Percentiles rank a stretch among this genome's conserved stretches.
Evolutionary conservation across 2,888 invertebrate genomes (phyloP).

Genomic region (Meganola albula): DNA sequence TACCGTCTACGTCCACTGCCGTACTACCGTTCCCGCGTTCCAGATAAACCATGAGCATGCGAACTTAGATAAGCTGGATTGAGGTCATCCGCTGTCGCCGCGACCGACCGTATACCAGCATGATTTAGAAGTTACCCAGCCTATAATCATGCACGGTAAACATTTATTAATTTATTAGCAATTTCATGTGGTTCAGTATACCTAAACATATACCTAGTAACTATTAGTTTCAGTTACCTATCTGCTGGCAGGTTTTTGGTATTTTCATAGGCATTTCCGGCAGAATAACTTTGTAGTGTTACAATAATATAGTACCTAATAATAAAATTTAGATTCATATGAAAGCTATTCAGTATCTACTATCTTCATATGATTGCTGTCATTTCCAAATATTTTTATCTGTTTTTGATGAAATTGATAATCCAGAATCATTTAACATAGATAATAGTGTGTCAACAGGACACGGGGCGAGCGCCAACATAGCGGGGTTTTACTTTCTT

Average conservation of each 20-base stretch:
- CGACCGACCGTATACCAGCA: conserved; percentile 2
- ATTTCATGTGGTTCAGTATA: no score
- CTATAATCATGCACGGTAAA: neutral
- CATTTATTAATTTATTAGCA: no score
- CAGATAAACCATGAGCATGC: conserved; percentile 52
- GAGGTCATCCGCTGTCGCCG: conserved; percentile 38
- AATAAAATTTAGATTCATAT: conserved; percentile 17
- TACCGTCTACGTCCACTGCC: conserved; percentile 48
- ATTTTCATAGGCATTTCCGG: no score
- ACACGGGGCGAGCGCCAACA: conserved; percentile 67
- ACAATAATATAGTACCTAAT: conserved; percentile 7
- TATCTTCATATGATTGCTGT: no score
- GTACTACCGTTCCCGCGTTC: conserved; percentile 70
- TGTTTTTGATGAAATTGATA: conserved; percentile 44
- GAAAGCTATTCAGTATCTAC: no score
- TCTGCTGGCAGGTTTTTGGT: no score
- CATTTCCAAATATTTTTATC: no score
- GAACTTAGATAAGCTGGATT: conserved; percentile 36
- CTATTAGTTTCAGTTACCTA: no score
- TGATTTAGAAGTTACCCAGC: conserved; percentile 2
- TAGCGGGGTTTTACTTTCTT: conserved; percentile 77
- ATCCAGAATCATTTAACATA: conserved; percentile 63
- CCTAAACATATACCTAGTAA: no score
- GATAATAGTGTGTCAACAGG: conserved; percentile 73
- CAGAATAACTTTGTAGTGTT: neutral